Conservation (phyloP, 2,888 invertebrate species). For the Caenorhabditis sp. region DNA sequence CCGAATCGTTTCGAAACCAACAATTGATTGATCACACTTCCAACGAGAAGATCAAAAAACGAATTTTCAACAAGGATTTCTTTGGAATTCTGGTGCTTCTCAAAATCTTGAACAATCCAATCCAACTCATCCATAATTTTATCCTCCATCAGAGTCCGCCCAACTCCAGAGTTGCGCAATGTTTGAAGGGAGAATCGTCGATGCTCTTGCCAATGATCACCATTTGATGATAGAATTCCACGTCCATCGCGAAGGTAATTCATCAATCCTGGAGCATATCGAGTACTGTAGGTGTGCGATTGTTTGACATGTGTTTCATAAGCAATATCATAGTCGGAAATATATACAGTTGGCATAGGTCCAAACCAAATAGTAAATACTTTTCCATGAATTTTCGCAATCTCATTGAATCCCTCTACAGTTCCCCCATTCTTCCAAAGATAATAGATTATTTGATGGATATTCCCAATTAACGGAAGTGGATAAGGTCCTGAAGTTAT, state of each 20-base stretch:
- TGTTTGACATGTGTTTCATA: slow-evolving; percentile 22
- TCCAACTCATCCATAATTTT: slow-evolving; percentile 37
- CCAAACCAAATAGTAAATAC: slow-evolving; percentile 38
- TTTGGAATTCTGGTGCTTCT: background rate
- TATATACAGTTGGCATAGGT: slow-evolving; percentile 24
- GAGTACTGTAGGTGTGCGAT: slow-evolving; percentile 6
- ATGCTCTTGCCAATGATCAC: slow-evolving; percentile 41
- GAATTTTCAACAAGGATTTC: slow-evolving; percentile 2
- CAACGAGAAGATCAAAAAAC: slow-evolving; percentile 37
- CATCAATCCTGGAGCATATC: slow-evolving; percentile 9
- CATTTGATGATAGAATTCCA: slow-evolving; percentile 32
- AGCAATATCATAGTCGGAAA: slow-evolving; percentile 27
- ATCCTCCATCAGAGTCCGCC: slow-evolving; percentile 46
- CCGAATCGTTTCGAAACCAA: slow-evolving; percentile 31
- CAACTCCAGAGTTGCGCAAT: slow-evolving; percentile 39
- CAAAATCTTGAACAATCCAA: slow-evolving; percentile 7
- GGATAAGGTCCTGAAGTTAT: slow-evolving; percentile 28
- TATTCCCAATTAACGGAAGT: slow-evolving; percentile 26
- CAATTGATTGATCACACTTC: slow-evolving; percentile 39
- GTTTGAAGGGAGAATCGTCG: slow-evolving; percentile 39
- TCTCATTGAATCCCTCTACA: slow-evolving; percentile 9
- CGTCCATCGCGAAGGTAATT: slow-evolving; percentile 20
- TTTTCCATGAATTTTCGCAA: slow-evolving; percentile 20
- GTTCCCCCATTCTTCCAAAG: slow-evolving; percentile 10
- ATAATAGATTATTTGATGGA: slow-evolving; percentile 15